Evolutionary conservation across 2,797 vertebrate species (phyloP).

Genomic region (Anolis apletophallus): DNA sequence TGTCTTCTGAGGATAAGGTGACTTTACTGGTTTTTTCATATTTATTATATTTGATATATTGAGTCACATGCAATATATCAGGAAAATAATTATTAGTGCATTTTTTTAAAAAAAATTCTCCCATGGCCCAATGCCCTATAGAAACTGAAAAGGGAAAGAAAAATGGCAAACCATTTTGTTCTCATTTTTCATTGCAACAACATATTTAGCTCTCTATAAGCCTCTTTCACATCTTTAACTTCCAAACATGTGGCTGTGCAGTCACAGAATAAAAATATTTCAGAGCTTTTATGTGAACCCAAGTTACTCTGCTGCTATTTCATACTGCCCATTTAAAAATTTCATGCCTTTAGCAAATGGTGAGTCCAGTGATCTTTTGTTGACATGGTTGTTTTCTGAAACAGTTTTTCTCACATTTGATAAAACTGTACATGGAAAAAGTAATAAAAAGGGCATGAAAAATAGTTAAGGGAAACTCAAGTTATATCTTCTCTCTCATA

Average conservation of each 20-base stretch:
- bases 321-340: constrained; percentile 36
- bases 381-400: constrained; percentile 14
- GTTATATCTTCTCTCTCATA: not conserved
- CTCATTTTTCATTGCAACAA: not conserved
- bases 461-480: not conserved
- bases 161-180: not conserved
- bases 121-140: not conserved
- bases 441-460: not conserved
- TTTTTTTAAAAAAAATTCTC: not conserved
- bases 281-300: not conserved
- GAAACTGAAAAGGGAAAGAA: not conserved
- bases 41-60: constrained; percentile 4
- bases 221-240: constrained; percentile 23
- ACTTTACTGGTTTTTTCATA: not conserved
- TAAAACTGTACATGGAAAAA: constrained; percentile 21
- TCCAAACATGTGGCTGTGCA: not conserved
- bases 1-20: no score
- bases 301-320: constrained; percentile 42
- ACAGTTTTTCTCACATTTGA: constrained; percentile 26
- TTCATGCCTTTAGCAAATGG: constrained; percentile 26
- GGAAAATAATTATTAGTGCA: not conserved
- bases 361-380: constrained; percentile 5
- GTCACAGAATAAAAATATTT: constrained; percentile 27
- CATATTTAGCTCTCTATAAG: not conserved
- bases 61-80: not conserved